Evolutionary conservation across 2,113 vertebrate species (phyloP).

Genomic region (Nanorana parkeri): DNA sequence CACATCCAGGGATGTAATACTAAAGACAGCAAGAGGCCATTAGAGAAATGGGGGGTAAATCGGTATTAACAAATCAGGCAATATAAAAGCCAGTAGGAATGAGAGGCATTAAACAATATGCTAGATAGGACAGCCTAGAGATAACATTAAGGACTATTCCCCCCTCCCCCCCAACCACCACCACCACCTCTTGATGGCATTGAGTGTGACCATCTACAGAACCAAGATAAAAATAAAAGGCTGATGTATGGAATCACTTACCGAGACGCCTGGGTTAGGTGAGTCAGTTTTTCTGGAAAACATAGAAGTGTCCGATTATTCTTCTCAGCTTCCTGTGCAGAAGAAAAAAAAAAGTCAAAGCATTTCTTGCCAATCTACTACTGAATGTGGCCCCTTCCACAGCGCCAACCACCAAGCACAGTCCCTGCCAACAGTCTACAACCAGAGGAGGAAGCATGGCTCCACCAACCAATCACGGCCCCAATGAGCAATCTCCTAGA

Average conservation of each 20-base stretch:
- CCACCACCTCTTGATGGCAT: no score
- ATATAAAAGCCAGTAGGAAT: no score
- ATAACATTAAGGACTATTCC: no score
- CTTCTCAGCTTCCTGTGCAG: slow-evolving; percentile 28
- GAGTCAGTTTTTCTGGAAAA: slow-evolving; percentile 43
- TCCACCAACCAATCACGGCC: background rate
- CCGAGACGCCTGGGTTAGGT: background rate
- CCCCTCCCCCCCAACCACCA: no score
- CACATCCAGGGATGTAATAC: slow-evolving; percentile 44
- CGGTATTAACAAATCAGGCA: background rate
- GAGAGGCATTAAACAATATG: background rate
- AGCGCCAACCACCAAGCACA: no score
- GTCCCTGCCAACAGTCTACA: no score
- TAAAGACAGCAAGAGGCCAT: background rate
- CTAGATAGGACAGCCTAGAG: no score
- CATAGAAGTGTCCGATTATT: slow-evolving; percentile 45
- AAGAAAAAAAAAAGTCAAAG: background rate
- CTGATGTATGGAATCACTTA: background rate
- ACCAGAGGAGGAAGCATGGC: background rate
- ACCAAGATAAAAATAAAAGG: no score
- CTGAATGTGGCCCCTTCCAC: no score
- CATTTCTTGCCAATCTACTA: background rate
- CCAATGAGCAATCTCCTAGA: no score
- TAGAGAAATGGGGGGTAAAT: background rate
- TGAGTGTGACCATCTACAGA: no score